Conservation (phyloP, 2,797 vertebrate genomes). For the Gambelia wislizenii region DNA sequence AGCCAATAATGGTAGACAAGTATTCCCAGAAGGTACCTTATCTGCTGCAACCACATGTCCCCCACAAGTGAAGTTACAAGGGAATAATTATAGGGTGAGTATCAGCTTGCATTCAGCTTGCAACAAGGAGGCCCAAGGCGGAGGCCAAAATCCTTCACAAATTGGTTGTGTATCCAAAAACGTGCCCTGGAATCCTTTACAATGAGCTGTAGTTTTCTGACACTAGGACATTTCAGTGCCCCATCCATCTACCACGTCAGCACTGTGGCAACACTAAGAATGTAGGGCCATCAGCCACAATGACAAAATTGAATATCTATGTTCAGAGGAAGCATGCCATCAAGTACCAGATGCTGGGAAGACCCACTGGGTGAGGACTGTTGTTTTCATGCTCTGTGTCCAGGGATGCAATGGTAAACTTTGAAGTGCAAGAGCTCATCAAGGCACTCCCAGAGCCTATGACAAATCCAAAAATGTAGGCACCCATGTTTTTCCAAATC, state of each 20-base stretch:
- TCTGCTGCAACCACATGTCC: too few relatives aligned
- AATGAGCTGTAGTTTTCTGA: neutral
- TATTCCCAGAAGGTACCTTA: neutral
- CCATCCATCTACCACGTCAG: constrained; percentile 21
- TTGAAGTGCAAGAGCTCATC: too few relatives aligned
- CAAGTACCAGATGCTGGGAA: neutral
- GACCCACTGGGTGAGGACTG: neutral
- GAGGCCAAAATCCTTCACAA: neutral
- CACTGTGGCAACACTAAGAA: constrained; percentile 48
- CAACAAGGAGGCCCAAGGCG: neutral
- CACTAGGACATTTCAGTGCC: neutral
- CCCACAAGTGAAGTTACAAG: too few relatives aligned
- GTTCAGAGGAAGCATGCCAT: too few relatives aligned
- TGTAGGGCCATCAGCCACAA: too few relatives aligned
- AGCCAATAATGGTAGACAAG: neutral
- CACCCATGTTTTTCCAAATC: neutral
- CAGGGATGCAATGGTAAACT: neutral
- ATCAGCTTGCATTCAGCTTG: neutral
- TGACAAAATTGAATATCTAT: too few relatives aligned
- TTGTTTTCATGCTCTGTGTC: neutral
- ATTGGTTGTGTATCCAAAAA: neutral
- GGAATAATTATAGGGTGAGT: neutral
- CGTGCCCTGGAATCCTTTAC: neutral
- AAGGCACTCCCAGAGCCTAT: too few relatives aligned
- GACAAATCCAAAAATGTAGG: neutral